Evolutionary conservation across 53 echinoderm and acorn worm genomes (phyloP).

Genomic region (Apostichopus leukothele): DNA sequence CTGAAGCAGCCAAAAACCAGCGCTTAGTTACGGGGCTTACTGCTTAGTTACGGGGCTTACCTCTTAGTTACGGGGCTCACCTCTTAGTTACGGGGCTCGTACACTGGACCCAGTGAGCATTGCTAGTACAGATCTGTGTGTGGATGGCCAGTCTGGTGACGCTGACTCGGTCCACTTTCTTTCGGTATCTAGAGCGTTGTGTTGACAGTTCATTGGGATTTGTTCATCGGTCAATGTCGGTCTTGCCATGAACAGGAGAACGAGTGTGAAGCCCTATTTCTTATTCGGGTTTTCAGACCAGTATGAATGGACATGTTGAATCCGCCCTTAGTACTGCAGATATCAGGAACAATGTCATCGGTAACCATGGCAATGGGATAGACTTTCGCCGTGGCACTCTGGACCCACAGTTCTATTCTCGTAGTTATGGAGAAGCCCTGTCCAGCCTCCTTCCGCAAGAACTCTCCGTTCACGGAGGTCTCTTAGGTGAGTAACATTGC

Average conservation of each 20-base stretch:
- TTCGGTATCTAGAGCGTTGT: not conserved
- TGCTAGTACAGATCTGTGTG: not conserved
- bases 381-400: slow-evolving; percentile 25
- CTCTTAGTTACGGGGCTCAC: no score
- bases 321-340: slow-evolving; percentile 19
- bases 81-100: no score
- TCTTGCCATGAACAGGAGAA: slow-evolving; percentile 37
- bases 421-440: not conserved
- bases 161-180: not conserved
- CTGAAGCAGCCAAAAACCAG: not conserved
- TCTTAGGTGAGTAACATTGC: slow-evolving; percentile 1
- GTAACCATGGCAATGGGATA: slow-evolving; percentile 36
- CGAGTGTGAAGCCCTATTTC: slow-evolving; percentile 13
- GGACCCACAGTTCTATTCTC: not conserved
- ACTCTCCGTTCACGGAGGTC: not conserved
- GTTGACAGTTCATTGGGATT: no score
- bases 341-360: slow-evolving; percentile 32
- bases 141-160: not conserved
- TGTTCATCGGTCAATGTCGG: not conserved
- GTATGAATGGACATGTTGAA: slow-evolving; percentile 43
- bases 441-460: not conserved
- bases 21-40: not conserved
- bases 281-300: slow-evolving; percentile 28
- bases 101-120: no score
- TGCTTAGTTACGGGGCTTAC: no score